phyloP scores from a whole-genome alignment of 1,140 invertebrate species.

The Belonocnema kinseyi region DNA sequence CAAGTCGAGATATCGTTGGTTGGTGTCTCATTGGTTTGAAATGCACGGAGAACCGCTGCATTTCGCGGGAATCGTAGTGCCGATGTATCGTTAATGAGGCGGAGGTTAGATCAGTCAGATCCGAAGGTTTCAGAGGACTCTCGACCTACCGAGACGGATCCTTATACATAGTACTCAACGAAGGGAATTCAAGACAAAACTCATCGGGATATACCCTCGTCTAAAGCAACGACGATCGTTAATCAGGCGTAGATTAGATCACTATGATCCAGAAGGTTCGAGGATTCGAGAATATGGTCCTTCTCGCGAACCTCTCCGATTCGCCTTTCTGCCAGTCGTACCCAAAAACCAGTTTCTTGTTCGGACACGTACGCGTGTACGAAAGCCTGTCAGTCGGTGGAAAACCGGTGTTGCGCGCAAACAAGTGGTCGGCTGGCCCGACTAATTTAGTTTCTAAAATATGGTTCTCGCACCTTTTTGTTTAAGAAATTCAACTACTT shows the following conservation, averaged over 20 bases:
- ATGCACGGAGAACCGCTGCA: conserved; percentile 59
- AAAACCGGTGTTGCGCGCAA: conserved; percentile 2
- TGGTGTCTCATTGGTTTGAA: conserved; percentile 35
- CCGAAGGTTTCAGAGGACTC: conserved; percentile 60
- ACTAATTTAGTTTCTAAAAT: background rate
- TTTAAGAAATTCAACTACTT: too few species aligned
- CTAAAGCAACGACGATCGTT: conserved; percentile 53
- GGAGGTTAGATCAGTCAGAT: conserved; percentile 69
- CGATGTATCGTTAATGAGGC: conserved; percentile 64
- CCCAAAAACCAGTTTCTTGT: conserved; percentile 58
- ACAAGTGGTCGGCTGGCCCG: background rate
- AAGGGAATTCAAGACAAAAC: conserved; percentile 39
- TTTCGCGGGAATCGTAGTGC: conserved; percentile 55
- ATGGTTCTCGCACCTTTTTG: background rate
- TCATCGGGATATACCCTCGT: conserved; percentile 15
- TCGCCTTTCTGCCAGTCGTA: conserved; percentile 53
- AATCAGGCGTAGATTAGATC: conserved; percentile 66
- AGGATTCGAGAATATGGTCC: conserved; percentile 23
- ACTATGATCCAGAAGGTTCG: conserved; percentile 34
- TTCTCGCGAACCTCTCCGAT: conserved; percentile 60
- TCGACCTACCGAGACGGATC: conserved; percentile 11
- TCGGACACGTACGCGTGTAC: conserved; percentile 34
- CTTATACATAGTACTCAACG: conserved; percentile 6
- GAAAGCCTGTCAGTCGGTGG: background rate
- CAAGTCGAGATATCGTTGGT: background rate